Base-by-base conservation (phyloP, 2,113 vertebrate species). In the Lagopus leucura region DNA sequence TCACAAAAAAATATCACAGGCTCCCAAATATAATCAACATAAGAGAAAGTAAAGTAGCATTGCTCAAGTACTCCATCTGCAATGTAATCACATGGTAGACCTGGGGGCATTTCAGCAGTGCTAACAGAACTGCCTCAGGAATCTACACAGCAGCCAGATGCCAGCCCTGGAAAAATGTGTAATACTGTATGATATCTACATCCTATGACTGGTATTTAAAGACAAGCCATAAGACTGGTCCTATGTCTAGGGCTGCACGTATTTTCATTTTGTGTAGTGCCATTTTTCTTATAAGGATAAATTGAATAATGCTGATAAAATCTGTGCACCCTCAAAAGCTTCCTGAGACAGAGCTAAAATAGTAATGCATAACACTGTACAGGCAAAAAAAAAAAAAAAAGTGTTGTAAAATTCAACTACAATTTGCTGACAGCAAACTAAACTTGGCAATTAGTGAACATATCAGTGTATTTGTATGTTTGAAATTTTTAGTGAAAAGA, bases 111-210 rank as follows among this genome's bases (percentile, higher is more conserved):
- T 45, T 81, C 78, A 48, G 16, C 86, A 92, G 58, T 1, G 7
- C 22, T 45, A 38, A 30, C 86, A 94, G 61, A 97, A 76, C 73
- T 9, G 93, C 93, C 94, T 64, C 63, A 48, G 91, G 90, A 96
- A 69, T 77, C 20, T 65, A 75, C 82, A 88, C 83, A 42, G 89
- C 72, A 82, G 78, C 92, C 93, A 97, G 95, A 92, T 97, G 94
- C 92, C 91, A 95, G 66, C 73, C 48, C 76, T 81, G 79, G 52
- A 61, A 86, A 94, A 94, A 64, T 6, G 42, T 11, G 76, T 58
- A 58, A 63, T 69, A 43, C 13, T 54, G 65, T 47, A 89, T 54
- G 82, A 13, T 71, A 50, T 84, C 61, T 86, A 43, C 73, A 86
- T 54, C 38, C 64, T 6, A 0, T 36, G 69, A 42, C 11, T 50